Evolutionary conservation across 2,113 vertebrate genomes (phyloP).

Genomic region (Triplophysa dalaica): DNA sequence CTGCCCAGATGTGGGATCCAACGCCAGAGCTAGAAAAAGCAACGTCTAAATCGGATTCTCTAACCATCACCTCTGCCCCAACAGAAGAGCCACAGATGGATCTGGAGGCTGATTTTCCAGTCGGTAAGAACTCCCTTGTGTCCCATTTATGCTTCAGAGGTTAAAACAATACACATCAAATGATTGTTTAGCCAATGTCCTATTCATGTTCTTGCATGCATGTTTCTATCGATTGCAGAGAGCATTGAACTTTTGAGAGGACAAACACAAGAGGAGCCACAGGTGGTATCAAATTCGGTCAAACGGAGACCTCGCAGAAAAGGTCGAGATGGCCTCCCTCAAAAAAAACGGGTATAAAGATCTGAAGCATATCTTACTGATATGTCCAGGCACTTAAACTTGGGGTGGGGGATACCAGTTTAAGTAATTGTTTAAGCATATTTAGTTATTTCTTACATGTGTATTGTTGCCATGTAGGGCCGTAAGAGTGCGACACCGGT

Average conservation of each 20-base stretch:
- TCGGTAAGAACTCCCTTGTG: conserved; percentile 84
- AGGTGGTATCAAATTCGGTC: conserved; percentile 52
- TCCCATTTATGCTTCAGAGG: conserved; percentile 79
- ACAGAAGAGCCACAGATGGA: conserved; percentile 74
- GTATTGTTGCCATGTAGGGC: conserved; percentile 37
- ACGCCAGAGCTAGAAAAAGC: conserved; percentile 71
- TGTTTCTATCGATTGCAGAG: conserved; percentile 38
- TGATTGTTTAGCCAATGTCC: not conserved
- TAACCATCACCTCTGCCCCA: conserved; percentile 62
- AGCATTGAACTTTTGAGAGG: conserved; percentile 33
- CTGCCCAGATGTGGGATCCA: conserved; percentile 71
- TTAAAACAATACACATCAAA: not conserved
- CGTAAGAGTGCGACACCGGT: conserved; percentile 74
- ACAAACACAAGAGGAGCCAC: conserved; percentile 12
- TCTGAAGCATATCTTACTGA: not conserved
- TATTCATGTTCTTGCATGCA: not conserved
- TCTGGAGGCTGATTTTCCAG: conserved; percentile 87
- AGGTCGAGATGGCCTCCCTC: conserved; percentile 81
- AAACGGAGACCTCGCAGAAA: conserved; percentile 79
- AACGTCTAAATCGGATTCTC: conserved; percentile 62
- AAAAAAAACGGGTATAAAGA: conserved; percentile 73
- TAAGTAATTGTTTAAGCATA: no score
- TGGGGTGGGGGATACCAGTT: not conserved
- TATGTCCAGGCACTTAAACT: not conserved
- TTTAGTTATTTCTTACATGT: no score